A percentile compares a stretch with the other conserved stretches of the same genome.
These are phyloP conservation scores for Therioaphis trifolii DNA, from an alignment of 2,888 invertebrate species.

Conservation along the genomic window DNA sequence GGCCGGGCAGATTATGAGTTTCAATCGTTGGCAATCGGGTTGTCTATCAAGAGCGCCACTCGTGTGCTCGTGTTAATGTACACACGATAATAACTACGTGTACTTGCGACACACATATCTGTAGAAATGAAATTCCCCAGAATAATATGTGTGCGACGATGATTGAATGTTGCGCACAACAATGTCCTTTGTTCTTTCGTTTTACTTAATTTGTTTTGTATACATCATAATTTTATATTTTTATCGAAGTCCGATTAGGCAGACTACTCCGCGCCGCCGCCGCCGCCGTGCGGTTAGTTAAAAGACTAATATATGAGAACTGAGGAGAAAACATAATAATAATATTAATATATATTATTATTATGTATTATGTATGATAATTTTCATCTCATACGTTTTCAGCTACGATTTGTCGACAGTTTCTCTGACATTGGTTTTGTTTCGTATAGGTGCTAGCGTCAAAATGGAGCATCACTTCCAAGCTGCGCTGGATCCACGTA, in stretches of 20 bases:
- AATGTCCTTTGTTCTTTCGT: neutral
- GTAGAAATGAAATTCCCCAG: neutral
- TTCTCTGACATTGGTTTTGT: constrained; percentile 67
- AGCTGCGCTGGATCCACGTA: constrained; percentile 96
- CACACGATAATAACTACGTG: neutral
- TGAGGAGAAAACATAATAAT: neutral
- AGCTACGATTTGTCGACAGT: constrained; percentile 47
- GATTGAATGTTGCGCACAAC: neutral
- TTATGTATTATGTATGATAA: constrained; percentile 1
- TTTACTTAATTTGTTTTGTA: neutral
- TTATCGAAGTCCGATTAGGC: constrained; percentile 6
- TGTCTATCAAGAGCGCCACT: neutral
- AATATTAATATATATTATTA: neutral
- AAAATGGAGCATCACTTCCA: constrained; percentile 97
- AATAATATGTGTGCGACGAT: neutral
- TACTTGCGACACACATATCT: neutral
- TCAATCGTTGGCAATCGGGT: constrained; percentile 29
- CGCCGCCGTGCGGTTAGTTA: neutral
- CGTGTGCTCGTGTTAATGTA: neutral
- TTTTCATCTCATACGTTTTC: constrained; percentile 50
- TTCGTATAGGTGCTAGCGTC: constrained; percentile 80
- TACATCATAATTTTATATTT: neutral
- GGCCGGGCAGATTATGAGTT: neutral
- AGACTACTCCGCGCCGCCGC: neutral
- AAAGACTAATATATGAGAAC: neutral